Evolutionary conservation across 2,113 vertebrate species (phyloP), one percentile per base, ranked within the genome.

Genomic region (Symphodus melops): DNA sequence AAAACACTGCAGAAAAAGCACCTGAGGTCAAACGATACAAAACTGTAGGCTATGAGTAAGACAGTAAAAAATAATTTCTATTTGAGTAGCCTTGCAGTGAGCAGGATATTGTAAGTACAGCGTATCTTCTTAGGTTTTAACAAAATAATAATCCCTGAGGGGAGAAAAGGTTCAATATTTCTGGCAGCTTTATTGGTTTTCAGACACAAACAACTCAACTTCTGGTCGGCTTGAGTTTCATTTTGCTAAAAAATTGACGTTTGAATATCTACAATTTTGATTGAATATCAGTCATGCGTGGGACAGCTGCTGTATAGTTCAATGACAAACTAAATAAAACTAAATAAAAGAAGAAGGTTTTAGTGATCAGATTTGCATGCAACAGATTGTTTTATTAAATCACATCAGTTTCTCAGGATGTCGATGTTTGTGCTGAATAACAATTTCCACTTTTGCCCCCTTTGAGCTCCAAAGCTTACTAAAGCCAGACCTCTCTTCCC

Each of bases 261-360:
- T 82, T 82, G 53, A 57, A 75, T 62, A 37, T 55, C 51, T 62
- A 12, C 19, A 6, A 13, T 57, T 33, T 68, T 68, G 59, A 59
- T 21, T 83, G 73, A 84, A 78, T 68, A 56, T 36, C 3, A 9
- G 48, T 37, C 14, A 25, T 6, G 33, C 2, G 20, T 19, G 56
- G 37, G 76, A 71, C 51, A 52, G 25, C 59, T 42, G 59, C 28
- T 23, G 13, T 14, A 25, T 42, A 55, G 54, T 83, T 74, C 61
- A 83, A 78, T 74, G 69, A 59, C 70, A 74, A 61, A 70, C 81
- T n/a, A n/a, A n/a, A n/a, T n/a, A 61, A 56, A 63, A 57, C 49
- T n/a, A n/a, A n/a, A n/a, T n/a, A 70, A 75, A 75, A 55, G 21
- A 63, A 25, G 64, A 33, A 53, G 66, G 51, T 25, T 62, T 71